Base-by-base conservation (phyloP, 64 coral and sea anemone species). In the Actinia equina region DNA sequence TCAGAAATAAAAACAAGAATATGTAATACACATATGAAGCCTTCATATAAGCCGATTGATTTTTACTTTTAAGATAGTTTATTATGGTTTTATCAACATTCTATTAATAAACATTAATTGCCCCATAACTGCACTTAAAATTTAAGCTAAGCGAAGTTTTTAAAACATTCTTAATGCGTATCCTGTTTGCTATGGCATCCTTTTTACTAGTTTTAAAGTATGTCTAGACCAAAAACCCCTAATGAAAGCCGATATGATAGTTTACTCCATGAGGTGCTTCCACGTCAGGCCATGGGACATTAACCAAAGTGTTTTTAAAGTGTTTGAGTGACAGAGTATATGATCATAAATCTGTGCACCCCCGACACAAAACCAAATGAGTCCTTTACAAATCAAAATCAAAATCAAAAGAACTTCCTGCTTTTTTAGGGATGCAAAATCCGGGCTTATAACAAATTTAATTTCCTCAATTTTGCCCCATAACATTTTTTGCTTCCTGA, bases 181-280 rank as follows among this genome's bases (percentile, higher is more conserved):
- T 74, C 69, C 25, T 37, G 23, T 74, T 41, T 74, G 9, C 25
- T 41, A 74, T 13, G 23, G 69, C 69, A 74, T 30, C 69, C 19
- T 65, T 65, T 65, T 65, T 65, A 65, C 62, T 65, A 65, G 62
- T 74, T 74, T 41, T 74, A 42, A 74, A 74, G 69, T 41, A 41
- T 23, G 25, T 74, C n/a, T 30, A 74, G 25, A 74, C 25, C 6
- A 74, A 74, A 30, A 30, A 74, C 22, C 18, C 20, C 62, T 65
- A 65, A 65, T 65, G 62, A 65, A 65, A 65, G 18, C 22, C 20
- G 18, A 23, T 3, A 10, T 22, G 17, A 65, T 19, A 23, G 17
- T 65, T 65, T 65, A 65, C 62, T 65, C 12, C 9, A 13, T 20
- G 6, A 8, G 6, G 62, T 22, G 17, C 62, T 65, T n/a, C 5